Evolutionary conservation across 2,888 invertebrate species (phyloP).

Genomic region (Holacanthella duospinosa): DNA sequence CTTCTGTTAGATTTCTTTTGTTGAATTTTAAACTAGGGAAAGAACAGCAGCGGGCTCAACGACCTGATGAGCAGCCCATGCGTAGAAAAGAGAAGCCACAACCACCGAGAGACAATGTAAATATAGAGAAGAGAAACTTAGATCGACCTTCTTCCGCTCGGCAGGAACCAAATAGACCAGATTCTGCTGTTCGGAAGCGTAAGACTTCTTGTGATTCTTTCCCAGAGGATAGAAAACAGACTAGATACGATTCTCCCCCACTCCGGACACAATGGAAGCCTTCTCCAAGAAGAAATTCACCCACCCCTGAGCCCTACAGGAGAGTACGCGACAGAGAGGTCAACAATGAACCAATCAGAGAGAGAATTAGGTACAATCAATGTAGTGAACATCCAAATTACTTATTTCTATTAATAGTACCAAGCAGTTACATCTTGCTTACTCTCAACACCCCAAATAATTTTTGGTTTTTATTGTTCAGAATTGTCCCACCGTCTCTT

Average conservation of each 20-base stretch:
- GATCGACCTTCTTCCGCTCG: no score
- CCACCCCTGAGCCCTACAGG: not conserved
- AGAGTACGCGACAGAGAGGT: not conserved
- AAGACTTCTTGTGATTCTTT: not conserved
- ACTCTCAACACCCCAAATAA: no score
- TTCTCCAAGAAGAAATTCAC: not conserved
- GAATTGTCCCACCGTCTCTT: not conserved
- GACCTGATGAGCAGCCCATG: no score
- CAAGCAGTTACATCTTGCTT: no score
- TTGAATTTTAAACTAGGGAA: no score
- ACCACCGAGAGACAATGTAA: not conserved
- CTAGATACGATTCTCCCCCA: not conserved
- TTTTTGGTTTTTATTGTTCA: not conserved
- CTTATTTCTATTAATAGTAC: not conserved
- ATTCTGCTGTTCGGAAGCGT: no score
- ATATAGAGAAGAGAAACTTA: not conserved
- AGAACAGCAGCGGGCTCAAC: no score
- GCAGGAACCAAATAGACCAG: no score
- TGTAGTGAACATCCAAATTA: no score
- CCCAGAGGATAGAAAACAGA: not conserved
- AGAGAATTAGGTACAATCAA: not conserved
- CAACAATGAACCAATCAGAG: not conserved
- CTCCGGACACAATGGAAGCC: not conserved
- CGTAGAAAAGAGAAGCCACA: no score
- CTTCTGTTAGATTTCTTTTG: no score